phyloP scores from a whole-genome alignment of 2,888 invertebrate species.

The Phoenoteleia sp. region DNA sequence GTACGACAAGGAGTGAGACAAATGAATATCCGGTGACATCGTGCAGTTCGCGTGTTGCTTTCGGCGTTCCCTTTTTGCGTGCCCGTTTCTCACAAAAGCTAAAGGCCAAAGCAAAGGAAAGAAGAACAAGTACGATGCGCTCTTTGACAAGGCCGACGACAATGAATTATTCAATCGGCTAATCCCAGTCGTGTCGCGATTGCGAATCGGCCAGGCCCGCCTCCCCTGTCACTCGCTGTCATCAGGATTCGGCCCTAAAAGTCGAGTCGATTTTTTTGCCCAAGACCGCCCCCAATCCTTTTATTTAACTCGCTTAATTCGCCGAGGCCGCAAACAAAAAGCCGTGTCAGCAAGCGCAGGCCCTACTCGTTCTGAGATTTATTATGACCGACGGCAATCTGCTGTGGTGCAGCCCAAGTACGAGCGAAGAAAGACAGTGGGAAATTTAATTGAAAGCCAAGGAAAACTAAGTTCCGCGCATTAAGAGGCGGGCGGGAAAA shows the following conservation, averaged over 20 bases:
- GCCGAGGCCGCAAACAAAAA: slow-evolving; percentile 63
- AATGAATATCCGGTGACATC: slow-evolving; percentile 45
- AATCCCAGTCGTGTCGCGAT: slow-evolving; percentile 84
- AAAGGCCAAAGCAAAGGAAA: slow-evolving; percentile 65
- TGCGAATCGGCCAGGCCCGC: slow-evolving; percentile 79
- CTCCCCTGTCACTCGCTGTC: slow-evolving; percentile 49
- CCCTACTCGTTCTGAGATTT: slow-evolving; percentile 62
- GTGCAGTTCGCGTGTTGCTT: slow-evolving; percentile 22
- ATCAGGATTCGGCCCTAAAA: slow-evolving; percentile 55
- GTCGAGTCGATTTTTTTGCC: slow-evolving; percentile 36
- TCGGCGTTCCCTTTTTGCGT: slow-evolving; percentile 27
- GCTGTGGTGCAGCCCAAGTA: slow-evolving; percentile 19
- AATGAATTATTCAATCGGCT: slow-evolving; percentile 85
- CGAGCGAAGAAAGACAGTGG: slow-evolving; percentile 46
- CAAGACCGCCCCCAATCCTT: background rate
- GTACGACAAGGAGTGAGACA: slow-evolving; percentile 11
- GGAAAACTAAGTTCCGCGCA: slow-evolving; percentile 59
- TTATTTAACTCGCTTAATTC: slow-evolving; percentile 61
- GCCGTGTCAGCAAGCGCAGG: slow-evolving; percentile 59
- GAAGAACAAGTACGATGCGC: slow-evolving; percentile 72
- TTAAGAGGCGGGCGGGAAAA: slow-evolving; percentile 40
- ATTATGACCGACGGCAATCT: slow-evolving; percentile 66
- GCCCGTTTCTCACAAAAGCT: slow-evolving; percentile 62
- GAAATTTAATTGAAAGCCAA: slow-evolving; percentile 69
- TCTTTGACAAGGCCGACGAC: slow-evolving; percentile 84